phyloP scores from a whole-genome alignment of 2,888 invertebrate species.

The Lottia gigantea region DNA sequence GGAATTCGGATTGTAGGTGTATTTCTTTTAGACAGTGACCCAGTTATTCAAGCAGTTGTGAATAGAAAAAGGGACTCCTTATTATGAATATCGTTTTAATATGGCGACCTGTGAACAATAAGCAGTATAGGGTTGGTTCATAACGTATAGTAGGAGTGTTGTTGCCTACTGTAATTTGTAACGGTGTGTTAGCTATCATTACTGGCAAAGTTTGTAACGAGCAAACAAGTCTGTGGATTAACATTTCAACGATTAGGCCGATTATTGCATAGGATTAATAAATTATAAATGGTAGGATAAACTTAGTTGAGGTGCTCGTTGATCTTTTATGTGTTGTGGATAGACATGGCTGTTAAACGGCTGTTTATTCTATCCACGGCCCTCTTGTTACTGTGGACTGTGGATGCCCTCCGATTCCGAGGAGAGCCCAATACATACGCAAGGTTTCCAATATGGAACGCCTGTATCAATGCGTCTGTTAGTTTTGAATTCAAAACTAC shows the following conservation, averaged over 20 bases:
- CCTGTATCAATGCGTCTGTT: constrained; percentile 60
- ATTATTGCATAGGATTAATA: neutral
- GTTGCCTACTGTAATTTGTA: neutral
- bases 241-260: neutral
- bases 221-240: neutral
- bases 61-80: neutral
- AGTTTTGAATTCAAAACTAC: constrained; percentile 62
- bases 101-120: neutral
- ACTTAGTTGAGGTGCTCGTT: constrained; percentile 3
- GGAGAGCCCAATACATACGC: constrained; percentile 53
- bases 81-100: no score
- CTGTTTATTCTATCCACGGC: constrained; percentile 1
- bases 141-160: neutral
- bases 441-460: constrained; percentile 63
- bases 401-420: constrained; percentile 37
- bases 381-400: constrained; percentile 10
- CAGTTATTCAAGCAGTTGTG: neutral
- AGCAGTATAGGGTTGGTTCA: neutral
- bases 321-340: constrained; percentile 8
- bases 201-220: no score
- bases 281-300: neutral
- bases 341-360: constrained; percentile 6
- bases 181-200: no score
- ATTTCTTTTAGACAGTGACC: neutral
- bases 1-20: no score